Percentiles rank a stretch among this genome's conserved stretches.
These are phyloP conservation scores for crab-eating macaque (Macaca fascicularis) DNA, from an alignment of 2,113 vertebrate genomes.

Conservation along the genomic window T2T-MFA8v1.1 NC_088378.1:8046001-8046500, in stretches of 20 bases:
- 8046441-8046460: neutral
- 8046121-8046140: neutral
- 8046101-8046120: neutral
- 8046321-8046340: neutral
- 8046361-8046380: neutral
- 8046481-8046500: neutral
- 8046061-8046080: neutral
- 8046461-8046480: neutral
- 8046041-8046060: neutral
- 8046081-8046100: neutral
- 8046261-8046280: neutral
- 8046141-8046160: neutral
- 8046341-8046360: neutral
- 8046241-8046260: neutral
- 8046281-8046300: neutral
- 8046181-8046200: accelerated
- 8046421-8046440: neutral
- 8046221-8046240: neutral
- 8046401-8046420: neutral
- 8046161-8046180: neutral
- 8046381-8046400: neutral
- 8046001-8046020: neutral
- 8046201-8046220: accelerated
- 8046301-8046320: neutral
- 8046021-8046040: neutral